Conservation (phyloP, 2,797 vertebrate genomes). For the Pseudopleuronectes americanus region DNA sequence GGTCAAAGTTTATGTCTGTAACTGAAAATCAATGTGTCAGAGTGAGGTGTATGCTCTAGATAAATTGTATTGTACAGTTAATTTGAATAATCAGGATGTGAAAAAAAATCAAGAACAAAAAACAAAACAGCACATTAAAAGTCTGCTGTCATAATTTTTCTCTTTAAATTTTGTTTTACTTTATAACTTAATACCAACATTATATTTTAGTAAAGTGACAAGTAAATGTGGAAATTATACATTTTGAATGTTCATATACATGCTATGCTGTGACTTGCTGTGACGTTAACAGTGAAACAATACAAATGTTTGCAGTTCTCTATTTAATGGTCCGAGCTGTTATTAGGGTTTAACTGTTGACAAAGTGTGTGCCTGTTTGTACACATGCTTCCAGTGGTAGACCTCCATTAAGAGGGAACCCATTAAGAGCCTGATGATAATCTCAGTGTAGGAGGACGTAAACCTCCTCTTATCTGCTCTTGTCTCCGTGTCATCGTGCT, state of each 20-base stretch:
- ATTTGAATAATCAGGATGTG: background rate
- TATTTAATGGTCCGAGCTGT: background rate
- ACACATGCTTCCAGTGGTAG: conserved; percentile 11
- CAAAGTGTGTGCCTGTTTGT: background rate
- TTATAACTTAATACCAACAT: background rate
- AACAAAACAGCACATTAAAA: too few species aligned
- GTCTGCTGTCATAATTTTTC: background rate
- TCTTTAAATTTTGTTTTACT: too few species aligned
- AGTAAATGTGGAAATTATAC: background rate
- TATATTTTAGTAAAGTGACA: background rate
- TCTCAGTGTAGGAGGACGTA: conserved; percentile 70
- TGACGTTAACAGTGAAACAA: background rate
- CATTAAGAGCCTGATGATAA: conserved; percentile 39
- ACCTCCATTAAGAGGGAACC: conserved; percentile 1
- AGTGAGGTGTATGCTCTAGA: background rate
- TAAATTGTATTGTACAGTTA: background rate
- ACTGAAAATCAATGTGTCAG: conserved; percentile 1
- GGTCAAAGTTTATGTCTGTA: background rate
- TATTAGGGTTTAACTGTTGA: background rate
- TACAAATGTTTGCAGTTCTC: background rate
- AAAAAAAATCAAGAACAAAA: too few species aligned
- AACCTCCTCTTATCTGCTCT: conserved; percentile 79
- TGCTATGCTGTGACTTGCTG: background rate
- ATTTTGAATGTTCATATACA: background rate
- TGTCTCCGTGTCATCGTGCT: conserved; percentile 76